phyloP scores from a whole-genome alignment of 37 sponge, comb jelly and placozoan species.

The Beroe ovata region DNA sequence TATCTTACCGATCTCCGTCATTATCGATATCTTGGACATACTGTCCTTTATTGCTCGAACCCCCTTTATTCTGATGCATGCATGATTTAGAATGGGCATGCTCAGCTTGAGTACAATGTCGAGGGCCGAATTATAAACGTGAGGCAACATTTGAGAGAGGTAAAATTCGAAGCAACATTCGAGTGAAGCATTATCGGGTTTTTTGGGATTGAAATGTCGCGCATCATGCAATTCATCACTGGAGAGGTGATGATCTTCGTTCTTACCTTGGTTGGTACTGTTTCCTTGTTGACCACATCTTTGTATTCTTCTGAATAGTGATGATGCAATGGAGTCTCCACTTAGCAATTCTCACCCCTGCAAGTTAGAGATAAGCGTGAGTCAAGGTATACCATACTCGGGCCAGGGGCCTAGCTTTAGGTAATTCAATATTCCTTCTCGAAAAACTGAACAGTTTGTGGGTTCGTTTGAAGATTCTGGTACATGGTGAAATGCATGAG shows the following conservation, averaged over 20 bases:
- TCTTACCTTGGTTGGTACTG: constrained; percentile 81
- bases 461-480: too few relatives aligned
- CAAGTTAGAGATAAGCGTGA: neutral
- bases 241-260: neutral
- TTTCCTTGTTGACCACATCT: constrained; percentile 75
- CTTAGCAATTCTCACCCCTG: constrained; percentile 60
- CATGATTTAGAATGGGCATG: too few relatives aligned
- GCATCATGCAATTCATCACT: neutral
- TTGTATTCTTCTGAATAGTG: constrained; percentile 75
- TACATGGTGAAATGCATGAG: too few relatives aligned
- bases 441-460: too few relatives aligned
- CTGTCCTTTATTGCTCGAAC: constrained; percentile 58
- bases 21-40: constrained; percentile 38
- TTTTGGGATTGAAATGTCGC: neutral
- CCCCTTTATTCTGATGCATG: constrained; percentile 50
- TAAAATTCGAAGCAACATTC: neutral
- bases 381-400: too few relatives aligned
- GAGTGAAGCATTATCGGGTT: neutral
- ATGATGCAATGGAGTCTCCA: constrained; percentile 17
- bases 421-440: too few relatives aligned
- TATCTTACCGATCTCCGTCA: constrained; percentile 52
- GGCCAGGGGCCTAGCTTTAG: too few relatives aligned
- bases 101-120: too few relatives aligned
- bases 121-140: too few relatives aligned
- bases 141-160: too few relatives aligned